Base-by-base conservation (phyloP, 2,888 invertebrate genomes). In the Pseudococcus longispinus region DNA sequence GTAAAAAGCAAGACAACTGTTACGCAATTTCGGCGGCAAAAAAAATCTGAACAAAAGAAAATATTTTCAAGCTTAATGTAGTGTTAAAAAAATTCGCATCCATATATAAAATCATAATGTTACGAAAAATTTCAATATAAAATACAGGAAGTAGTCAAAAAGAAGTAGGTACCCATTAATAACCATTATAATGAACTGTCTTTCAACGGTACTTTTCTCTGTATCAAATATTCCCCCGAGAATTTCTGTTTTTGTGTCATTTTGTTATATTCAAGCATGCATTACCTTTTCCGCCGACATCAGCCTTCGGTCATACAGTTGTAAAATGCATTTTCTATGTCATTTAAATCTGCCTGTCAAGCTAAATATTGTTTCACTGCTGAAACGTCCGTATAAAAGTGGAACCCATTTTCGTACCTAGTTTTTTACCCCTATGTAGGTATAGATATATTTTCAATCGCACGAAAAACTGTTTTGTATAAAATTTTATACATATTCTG, bases 251-350 rank as follows among this genome's bases (percentile, higher is more conserved):
- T 80, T 80, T 80, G 77, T 42, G 42, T 80, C 77, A 80, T 80
- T 80, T 29, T 80, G 77, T 20, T 80, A 80, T 42, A 60, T 84
- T 84, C 51, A 60, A 29, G 84, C 51, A 55, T 84, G 60, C 29
- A 84, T 84, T 84, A 84, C 55, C 60, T 84, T 84, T 84, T 84
- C 84, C 84, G 51, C 32, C 84, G 55, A 51, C 60, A 60, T 84
- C 46, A 84, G 55, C 84, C 84, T 84, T 84, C 32, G 84, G 84
- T 32, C 55, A 84, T 60, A 84, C 32, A 55, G 46, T 32, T 55
- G 84, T 32, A 55, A 84, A 84, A 84, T 84, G 84, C 84, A 84
- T 84, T 84, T 84, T 84, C 84, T 84, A 32, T 84, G 84, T 84
- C 84, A 84, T 60, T 60, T 83, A 55, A 84, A 84, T 32, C 32